A percentile compares a stretch with the other conserved stretches of the same genome.
Evolutionary conservation across 2,113 vertebrate species (phyloP).

Genomic region (Menura novaehollandiae): DNA sequence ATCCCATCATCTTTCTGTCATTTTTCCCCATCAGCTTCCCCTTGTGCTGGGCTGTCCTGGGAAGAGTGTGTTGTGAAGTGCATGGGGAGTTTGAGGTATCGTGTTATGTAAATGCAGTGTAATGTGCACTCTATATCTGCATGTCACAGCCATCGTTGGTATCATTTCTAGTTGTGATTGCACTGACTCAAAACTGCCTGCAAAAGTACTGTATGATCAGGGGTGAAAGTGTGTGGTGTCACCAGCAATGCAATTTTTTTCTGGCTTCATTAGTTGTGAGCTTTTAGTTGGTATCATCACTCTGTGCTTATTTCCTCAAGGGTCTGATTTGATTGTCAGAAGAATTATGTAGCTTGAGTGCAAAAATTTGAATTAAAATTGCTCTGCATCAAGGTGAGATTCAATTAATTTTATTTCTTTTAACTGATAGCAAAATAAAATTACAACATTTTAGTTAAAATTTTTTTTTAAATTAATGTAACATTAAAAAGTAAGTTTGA

Average conservation of each 20-base stretch:
- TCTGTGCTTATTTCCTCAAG: background rate
- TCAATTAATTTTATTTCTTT: background rate
- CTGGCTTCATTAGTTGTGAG: background rate
- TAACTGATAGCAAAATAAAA: background rate
- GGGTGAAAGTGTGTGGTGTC: background rate
- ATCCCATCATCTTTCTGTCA: background rate
- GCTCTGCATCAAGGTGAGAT: background rate
- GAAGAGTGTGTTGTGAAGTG: background rate
- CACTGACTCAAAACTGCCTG: background rate
- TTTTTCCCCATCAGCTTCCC: background rate
- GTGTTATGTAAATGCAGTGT: background rate
- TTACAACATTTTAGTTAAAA: background rate
- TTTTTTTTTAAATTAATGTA: too few species aligned
- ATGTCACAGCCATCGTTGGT: background rate
- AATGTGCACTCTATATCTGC: too few species aligned
- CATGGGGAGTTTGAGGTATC: background rate
- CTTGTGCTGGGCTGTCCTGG: background rate
- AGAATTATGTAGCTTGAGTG: background rate
- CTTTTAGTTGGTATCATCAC: background rate
- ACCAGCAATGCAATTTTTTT: background rate
- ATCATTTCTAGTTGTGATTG: background rate
- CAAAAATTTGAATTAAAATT: background rate
- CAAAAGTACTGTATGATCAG: background rate
- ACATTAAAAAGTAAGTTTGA: background rate
- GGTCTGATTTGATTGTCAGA: background rate